Conservation (phyloP, 1,140 invertebrate genomes). For the Atta texana region DNA sequence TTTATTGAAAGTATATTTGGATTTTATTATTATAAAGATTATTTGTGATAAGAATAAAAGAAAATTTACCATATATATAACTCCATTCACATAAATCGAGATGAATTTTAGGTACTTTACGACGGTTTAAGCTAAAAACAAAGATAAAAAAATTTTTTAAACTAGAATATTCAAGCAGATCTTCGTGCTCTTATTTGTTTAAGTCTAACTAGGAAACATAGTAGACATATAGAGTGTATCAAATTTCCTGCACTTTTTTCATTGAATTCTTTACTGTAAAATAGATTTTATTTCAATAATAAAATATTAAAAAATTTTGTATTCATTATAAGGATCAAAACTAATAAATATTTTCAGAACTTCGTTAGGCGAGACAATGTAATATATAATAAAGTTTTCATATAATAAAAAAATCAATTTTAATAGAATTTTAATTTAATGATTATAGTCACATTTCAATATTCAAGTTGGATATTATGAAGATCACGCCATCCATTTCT, state of each 20-base stretch:
- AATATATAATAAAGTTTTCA: background rate
- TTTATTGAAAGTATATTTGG: background rate
- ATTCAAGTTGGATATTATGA: background rate
- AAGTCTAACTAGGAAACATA: constrained; percentile 64
- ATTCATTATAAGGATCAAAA: background rate
- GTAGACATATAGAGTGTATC: constrained; percentile 20
- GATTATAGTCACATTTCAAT: background rate
- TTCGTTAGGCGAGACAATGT: background rate
- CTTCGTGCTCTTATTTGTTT: constrained; percentile 76
- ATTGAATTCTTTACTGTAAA: background rate
- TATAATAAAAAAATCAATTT: background rate
- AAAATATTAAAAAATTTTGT: background rate
- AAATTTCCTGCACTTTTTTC: background rate
- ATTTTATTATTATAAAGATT: background rate
- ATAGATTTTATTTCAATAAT: background rate
- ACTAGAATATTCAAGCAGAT: constrained; percentile 75
- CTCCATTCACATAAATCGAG: constrained; percentile 1
- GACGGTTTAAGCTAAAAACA: background rate
- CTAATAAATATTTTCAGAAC: background rate
- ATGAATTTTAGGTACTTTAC: background rate
- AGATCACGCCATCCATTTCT: too few relatives aligned
- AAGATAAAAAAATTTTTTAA: constrained; percentile 53
- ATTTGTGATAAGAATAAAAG: background rate
- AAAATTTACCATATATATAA: constrained; percentile 18
- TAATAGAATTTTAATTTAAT: background rate